These are phyloP conservation scores for Procambarus clarkii DNA, from an alignment of 1,140 invertebrate species.

Conservation along the genomic window DNA sequence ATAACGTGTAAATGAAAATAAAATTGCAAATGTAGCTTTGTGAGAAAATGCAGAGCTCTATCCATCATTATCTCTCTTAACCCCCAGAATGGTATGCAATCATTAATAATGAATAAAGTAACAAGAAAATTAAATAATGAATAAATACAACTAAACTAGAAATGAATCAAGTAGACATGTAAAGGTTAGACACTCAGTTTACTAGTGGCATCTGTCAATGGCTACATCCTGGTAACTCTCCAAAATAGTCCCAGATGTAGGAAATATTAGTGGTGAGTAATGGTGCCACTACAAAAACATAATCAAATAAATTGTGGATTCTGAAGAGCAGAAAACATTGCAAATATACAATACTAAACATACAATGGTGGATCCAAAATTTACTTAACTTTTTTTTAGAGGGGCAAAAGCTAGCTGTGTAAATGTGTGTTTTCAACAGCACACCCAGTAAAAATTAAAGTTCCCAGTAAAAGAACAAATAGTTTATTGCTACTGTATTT, in stretches of 20 bases:
- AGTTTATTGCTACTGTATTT: too few relatives aligned
- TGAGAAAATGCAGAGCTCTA: too few relatives aligned
- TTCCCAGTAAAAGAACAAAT: too few relatives aligned
- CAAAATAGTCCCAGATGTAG: constrained; percentile 6
- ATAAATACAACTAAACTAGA: background rate
- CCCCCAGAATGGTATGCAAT: background rate
- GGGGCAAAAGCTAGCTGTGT: too few relatives aligned
- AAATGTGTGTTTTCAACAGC: too few relatives aligned
- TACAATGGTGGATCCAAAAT: background rate
- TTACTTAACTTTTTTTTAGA: background rate
- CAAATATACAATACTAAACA: background rate
- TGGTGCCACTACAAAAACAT: constrained; percentile 9
- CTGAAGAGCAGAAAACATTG: constrained; percentile 20
- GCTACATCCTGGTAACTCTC: background rate
- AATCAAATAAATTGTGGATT: background rate
- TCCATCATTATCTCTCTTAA: background rate
- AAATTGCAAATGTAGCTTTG: too few relatives aligned
- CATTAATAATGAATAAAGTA: background rate
- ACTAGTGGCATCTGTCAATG: background rate
- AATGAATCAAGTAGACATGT: background rate
- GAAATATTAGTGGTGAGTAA: background rate
- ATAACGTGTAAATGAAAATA: too few relatives aligned
- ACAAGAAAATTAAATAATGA: background rate
- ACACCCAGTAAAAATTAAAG: too few relatives aligned
- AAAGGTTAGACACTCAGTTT: background rate